Evolutionary conservation across 2,888 invertebrate genomes (phyloP), one percentile per base, ranked within the genome.

Genomic region (Drosophila suboccidentalis): DNA sequence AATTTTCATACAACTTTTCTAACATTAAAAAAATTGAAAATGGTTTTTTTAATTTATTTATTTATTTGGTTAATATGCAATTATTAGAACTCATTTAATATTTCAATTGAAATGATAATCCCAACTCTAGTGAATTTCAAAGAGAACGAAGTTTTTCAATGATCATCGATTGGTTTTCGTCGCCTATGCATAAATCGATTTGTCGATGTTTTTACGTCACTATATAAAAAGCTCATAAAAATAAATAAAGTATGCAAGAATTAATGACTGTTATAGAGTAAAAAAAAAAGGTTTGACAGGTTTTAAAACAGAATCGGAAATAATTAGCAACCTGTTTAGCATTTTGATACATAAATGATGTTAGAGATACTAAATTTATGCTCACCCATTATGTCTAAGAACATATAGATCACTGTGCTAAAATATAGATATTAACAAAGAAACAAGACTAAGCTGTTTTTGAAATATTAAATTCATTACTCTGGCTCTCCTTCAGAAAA

Each of bases 291-390:
- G 6, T 10, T 22, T 10, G 36, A 60, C 61, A 26, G 32, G 39
- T 61, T 61, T 60, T 22, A 1, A 26, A 53, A 46, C 38, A 22
- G 6, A 46, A 60, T 65, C 65, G 39, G 51, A 60, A 53, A 51
- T 60, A 46, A 32, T 51, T 32, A 34, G 32, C 61, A 61, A 61
- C 57, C 39, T 22, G 57, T 61, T 65, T 32, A 54, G 17, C 50
- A 55, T 34, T 49, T 26, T 11, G 13, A 41, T n/a, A 47, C 22
- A 29, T n/a, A n/a, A 43, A 38, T 55, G 10, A 15, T 36, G 41
- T 32, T 62, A 19, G 47, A 32, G 15, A 57, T 47, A 38, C 9
- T 13, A 13, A 11, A 36, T 46, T 32, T 9, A 50, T 41, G n/a
- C 41, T 19, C 19, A 11, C 26, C 8, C 26, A 51, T 44, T 38